Evolutionary conservation across 2,888 invertebrate species (phyloP), one percentile per base, ranked within the genome.

Genomic region (Stomorhina lunata): DNA sequence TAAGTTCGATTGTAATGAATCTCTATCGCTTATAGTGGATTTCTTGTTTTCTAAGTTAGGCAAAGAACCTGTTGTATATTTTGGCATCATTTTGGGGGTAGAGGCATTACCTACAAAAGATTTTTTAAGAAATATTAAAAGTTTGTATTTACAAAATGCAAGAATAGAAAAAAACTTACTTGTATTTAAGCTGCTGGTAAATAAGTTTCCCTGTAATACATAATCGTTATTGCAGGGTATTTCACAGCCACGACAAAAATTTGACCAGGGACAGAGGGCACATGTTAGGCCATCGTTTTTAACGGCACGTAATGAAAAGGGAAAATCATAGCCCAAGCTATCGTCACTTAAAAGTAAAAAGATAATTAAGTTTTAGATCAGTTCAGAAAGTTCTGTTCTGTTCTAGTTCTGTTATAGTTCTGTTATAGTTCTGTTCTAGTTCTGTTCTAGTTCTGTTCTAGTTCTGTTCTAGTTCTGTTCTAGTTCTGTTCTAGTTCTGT

Each of bases 291-390:
- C 95, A 85, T 95, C 94, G 83, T 93, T 93, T 86, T 94, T 93
- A 65, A 98, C 97, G 27, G 95, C 94, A 85, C 96, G 95, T 90
- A 98, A 92, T 81, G 95, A 95, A 92, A 98, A 98, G 68, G 98
- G 98, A 91, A 97, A 98, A 91, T 96, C 96, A 92, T 97, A 97
- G 34, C 97, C 96, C 72, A 97, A 93, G 87, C 96, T 96, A 92
- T 98, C 97, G 92, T 98, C 97, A 91, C 97, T 97, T 92, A 0
- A 92, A 92, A 20, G 4, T 29, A 10, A 55, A 57, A 25, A n/a
- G n/a, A n/a, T n/a, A n/a, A n/a, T n/a, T n/a, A n/a, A n/a, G n/a
- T n/a, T n/a, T n/a, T n/a, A n/a, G n/a, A n/a, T n/a, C n/a, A n/a
- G n/a, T n/a, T n/a, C n/a, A n/a, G n/a, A n/a, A n/a, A n/a, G n/a